phyloP scores from a whole-genome alignment of 2,113 vertebrate genomes.

The Numida meleagris region DNA sequence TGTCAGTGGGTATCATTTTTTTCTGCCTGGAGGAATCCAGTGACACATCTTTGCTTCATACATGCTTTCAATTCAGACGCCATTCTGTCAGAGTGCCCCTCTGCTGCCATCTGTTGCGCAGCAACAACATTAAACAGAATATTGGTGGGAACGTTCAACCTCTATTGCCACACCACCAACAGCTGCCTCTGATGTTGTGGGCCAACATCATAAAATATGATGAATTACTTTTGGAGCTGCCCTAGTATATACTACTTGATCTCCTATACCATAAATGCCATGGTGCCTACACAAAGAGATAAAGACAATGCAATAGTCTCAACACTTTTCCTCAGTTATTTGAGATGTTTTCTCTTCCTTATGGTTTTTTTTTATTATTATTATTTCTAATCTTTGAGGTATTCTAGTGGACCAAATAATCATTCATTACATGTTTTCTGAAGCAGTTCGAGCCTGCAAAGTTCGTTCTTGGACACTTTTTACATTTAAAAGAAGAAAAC shows the following conservation, averaged over 20 bases:
- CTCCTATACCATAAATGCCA: not conserved
- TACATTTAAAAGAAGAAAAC: not conserved
- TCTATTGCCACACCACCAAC: not conserved
- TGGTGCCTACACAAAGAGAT: not conserved
- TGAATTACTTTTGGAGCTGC: not conserved
- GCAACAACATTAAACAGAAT: not conserved
- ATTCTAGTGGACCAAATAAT: not conserved
- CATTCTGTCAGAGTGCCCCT: too few species aligned
- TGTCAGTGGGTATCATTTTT: too few species aligned
- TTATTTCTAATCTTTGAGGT: not conserved
- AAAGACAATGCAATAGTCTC: not conserved
- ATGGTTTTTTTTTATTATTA: not conserved
- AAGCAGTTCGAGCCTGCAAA: not conserved
- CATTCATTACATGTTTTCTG: not conserved
- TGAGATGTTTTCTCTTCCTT: not conserved
- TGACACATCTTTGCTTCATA: too few species aligned
- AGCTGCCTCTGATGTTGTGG: not conserved
- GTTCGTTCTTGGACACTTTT: conserved; percentile 22
- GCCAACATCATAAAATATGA: not conserved
- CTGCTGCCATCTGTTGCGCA: too few species aligned
- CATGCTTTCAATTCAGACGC: too few species aligned
- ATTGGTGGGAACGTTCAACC: not conserved
- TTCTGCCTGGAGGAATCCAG: too few species aligned
- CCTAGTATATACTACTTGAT: not conserved
- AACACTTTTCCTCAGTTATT: not conserved